Conservation (phyloP, 2,113 vertebrate genomes). For the Sylvia atricapilla region DNA sequence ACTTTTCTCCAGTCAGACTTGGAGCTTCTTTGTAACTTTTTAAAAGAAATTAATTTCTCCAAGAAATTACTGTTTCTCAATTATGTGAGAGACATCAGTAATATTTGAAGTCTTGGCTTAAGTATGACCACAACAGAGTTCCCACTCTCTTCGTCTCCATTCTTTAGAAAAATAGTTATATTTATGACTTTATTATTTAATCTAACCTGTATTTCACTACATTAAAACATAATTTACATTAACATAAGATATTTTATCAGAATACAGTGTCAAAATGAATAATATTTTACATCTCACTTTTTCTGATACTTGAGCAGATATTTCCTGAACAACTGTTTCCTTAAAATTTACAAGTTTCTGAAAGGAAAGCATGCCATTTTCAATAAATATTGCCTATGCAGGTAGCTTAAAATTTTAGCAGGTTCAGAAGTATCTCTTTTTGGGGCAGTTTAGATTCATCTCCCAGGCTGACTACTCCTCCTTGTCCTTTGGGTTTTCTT, state of each 20-base stretch:
- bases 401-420: neutral
- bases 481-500: neutral
- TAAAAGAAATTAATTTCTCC: neutral
- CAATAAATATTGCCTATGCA: neutral
- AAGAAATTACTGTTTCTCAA: neutral
- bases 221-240: neutral
- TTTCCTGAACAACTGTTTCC: neutral
- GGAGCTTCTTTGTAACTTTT: neutral
- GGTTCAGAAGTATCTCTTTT: neutral
- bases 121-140: neutral
- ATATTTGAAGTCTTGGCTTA: neutral
- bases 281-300: neutral
- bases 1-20: neutral
- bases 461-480: neutral
- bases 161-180: neutral
- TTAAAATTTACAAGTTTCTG: neutral
- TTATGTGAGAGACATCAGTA: neutral
- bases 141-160: neutral
- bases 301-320: neutral
- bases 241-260: neutral
- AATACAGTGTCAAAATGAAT: neutral
- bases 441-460: neutral
- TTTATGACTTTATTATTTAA: neutral
- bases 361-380: neutral
- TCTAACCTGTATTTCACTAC: neutral